Base-by-base conservation (phyloP, 2,797 vertebrate genomes). In the Pangasius larnaudii region DNA sequence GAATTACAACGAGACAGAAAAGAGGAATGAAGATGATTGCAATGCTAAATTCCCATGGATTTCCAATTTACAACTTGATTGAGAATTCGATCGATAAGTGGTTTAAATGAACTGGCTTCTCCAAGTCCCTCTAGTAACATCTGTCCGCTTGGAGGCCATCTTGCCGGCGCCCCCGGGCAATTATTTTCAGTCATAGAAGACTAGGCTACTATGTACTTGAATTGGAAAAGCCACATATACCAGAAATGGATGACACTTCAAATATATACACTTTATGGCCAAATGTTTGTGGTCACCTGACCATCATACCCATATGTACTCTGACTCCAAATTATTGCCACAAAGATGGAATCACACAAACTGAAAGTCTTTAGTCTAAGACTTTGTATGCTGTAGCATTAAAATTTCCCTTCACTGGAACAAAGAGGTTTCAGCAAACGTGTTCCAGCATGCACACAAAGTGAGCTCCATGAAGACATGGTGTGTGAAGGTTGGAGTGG, bases 71-170 rank as follows among this genome's bases (percentile, higher is more conserved):
- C 49, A 53, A 80, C 30, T 71, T 77, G 58, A 65, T n/a, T 85
- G 63, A 88, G 84, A 80, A 75, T 87, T 84, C 78, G 67, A 86
- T 90, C 58, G 81, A 83, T 85, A 88, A 89, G 81, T 42, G 36
- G 65, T 63, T 89, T 91, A 86, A 91, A 91, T 89, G 72, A 87
- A 90, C 85, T 46, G 69, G 78, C 79, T 65, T 72, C 36, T 51
- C 46, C 33, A 33, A 9, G 7, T n/a, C 81, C 81, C 13, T 16
- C 46, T 14, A 24, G 42, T 19, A 49, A 51, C 2, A 2, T 49
- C n/a, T n/a, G 59, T 82, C 36, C 39, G 8, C 39, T 61, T 1
- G 1, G 71, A 0, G 72, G 24, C 46, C 49, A 53, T 53, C 49
- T 39, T 10, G 59, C 39, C 14, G 2, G 58, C 19, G 7, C n/a